phyloP scores from a whole-genome alignment of 2,888 invertebrate species.

The Leptodirus hochenwartii region DNA sequence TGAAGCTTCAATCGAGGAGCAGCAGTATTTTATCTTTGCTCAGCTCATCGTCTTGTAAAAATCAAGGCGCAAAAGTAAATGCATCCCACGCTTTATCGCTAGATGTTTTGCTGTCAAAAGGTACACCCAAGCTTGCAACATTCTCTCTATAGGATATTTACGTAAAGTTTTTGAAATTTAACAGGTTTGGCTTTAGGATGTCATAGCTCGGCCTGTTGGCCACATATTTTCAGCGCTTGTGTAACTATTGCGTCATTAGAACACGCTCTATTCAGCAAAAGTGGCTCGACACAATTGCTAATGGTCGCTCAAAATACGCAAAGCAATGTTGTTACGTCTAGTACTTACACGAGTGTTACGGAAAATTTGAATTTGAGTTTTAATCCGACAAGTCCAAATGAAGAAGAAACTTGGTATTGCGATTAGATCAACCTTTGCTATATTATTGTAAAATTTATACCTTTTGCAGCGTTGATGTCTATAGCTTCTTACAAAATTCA shows the following conservation, averaged over 20 bases:
- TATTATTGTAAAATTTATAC: slow-evolving; percentile 6
- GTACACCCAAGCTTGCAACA: slow-evolving; percentile 11
- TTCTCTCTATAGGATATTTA: neutral
- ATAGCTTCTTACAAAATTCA: slow-evolving; percentile 55
- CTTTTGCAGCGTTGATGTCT: slow-evolving; percentile 56
- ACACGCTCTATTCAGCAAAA: slow-evolving; percentile 74
- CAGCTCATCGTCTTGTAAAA: slow-evolving; percentile 77
- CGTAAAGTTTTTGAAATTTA: neutral
- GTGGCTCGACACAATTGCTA: slow-evolving; percentile 46
- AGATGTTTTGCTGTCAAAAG: slow-evolving; percentile 60
- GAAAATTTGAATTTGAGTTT: slow-evolving; percentile 41
- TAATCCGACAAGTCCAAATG: slow-evolving; percentile 35
- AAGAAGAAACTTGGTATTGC: slow-evolving; percentile 70
- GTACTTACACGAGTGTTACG: slow-evolving; percentile 33
- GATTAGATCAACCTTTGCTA: too few species aligned
- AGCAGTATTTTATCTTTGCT: slow-evolving; percentile 76
- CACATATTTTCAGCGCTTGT: slow-evolving; percentile 86
- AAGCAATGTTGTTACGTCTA: slow-evolving; percentile 38
- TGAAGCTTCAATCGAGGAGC: slow-evolving; percentile 78
- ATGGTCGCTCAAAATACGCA: slow-evolving; percentile 48
- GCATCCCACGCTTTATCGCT: slow-evolving; percentile 83
- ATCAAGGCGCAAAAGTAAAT: slow-evolving; percentile 57
- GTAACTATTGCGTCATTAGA: slow-evolving; percentile 85
- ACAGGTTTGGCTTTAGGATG: slow-evolving; percentile 63
- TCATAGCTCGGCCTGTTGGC: slow-evolving; percentile 88